Evolutionary conservation across 2,888 invertebrate species (phyloP), one percentile per base, ranked within the genome.

Genomic region (Muscina levida): DNA sequence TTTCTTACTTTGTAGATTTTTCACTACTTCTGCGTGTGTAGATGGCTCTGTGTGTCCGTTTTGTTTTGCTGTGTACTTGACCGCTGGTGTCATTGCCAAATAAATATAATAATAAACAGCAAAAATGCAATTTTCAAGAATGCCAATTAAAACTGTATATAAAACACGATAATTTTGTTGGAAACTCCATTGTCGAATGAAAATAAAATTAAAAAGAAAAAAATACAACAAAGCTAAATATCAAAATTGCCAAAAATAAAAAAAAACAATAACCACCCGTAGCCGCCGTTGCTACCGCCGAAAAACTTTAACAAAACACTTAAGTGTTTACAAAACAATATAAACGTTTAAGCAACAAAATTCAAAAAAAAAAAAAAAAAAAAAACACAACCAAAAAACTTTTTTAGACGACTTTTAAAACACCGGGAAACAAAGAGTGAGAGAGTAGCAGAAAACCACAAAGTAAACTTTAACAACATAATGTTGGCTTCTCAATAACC

Each of bases 121-220:
- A 75, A 72, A 71, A 82, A 76, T 57, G 51, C 72, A 75, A 48
- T 73, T 66, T 68, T 62, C 59, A 87, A 87, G 87, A 88, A 88
- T 88, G 89, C 89, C 88, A 88, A 88, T 88, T 88, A 88, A 88
- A 89, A 87, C 85, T 86, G 88, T 87, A 88, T 88, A 88, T 88
- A 88, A 88, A 88, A 88, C 85, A 85, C 84, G 88, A 87, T 88
- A 88, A 88, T 88, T 87, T 87, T 84, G 86, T 75, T 74, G 24
- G 4, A 42, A 26, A 31, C 24, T 10, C 46, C 37, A 44, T 37
- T 66, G 31, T 31, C 24, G 53, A 24, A 26, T 17, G 39, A 72
- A 66, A 65, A n/a, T n/a, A 51, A 73, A 10, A 51, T 26, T 53
- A 22, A 62, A 62, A 62, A 5, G 42, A 56, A 26, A 26, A 26